Conservation (phyloP, 2,113 vertebrate species). For the Ovibos moschatus region DNA sequence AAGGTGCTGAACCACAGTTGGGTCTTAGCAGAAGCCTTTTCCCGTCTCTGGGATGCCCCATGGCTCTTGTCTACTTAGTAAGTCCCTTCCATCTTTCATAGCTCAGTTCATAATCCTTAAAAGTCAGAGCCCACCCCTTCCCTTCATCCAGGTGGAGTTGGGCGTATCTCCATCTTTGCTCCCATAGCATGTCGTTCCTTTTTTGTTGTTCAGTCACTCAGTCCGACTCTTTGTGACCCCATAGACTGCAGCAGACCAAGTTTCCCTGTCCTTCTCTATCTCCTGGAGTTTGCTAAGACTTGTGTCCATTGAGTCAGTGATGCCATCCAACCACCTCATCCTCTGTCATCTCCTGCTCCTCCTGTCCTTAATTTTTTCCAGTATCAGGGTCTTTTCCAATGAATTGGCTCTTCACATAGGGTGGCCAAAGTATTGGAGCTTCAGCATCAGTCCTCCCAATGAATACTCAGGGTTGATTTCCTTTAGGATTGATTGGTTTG, state of each 20-base stretch:
- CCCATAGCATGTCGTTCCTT: fast-evolving
- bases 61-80: neutral
- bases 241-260: neutral
- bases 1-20: neutral
- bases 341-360: neutral
- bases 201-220: neutral
- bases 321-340: neutral
- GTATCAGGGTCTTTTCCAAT: neutral
- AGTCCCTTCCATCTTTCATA: neutral
- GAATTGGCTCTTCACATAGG: neutral
- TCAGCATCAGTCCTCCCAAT: neutral
- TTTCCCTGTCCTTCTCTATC: neutral
- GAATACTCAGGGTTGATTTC: neutral
- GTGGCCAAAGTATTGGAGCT: neutral
- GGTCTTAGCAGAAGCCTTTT: neutral
- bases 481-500: neutral
- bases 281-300: neutral
- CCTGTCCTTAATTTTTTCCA: neutral
- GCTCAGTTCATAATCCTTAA: neutral
- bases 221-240: neutral
- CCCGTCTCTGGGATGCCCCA: neutral
- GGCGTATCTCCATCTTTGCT: too few relatives aligned
- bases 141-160: fast-evolving
- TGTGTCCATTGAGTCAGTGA: neutral
- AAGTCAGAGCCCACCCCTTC: neutral